phyloP scores from a whole-genome alignment of 1,140 invertebrate species.

The Saxidomus purpurata region DNA sequence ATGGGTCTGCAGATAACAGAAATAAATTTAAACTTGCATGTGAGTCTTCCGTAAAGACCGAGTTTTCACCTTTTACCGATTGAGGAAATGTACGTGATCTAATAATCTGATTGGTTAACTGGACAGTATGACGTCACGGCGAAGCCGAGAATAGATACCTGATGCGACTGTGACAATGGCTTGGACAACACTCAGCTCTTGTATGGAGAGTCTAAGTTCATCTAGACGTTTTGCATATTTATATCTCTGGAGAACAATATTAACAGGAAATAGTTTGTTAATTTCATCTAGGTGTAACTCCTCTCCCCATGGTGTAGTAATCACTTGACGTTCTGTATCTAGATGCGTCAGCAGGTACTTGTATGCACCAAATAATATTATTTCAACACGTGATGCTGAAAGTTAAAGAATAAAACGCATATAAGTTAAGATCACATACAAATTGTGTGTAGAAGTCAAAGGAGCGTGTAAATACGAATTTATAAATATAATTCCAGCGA shows the following conservation, averaged over 20 bases:
- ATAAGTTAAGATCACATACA: too few relatives aligned
- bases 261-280: neutral
- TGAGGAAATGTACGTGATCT: too few relatives aligned
- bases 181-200: neutral
- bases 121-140: too few relatives aligned
- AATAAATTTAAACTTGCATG: too few relatives aligned
- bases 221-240: neutral
- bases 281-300: constrained; percentile 11
- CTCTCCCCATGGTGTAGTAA: constrained; percentile 13
- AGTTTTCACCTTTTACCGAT: too few relatives aligned
- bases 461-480: too few relatives aligned
- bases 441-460: too few relatives aligned
- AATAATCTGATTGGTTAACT: too few relatives aligned
- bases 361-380: neutral
- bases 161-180: neutral
- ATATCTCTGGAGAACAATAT: neutral
- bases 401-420: neutral
- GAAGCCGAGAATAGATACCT: too few relatives aligned
- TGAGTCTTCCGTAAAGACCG: too few relatives aligned
- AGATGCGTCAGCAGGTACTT: neutral
- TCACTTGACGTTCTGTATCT: neutral
- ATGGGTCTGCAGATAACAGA: too few relatives aligned
- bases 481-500: too few relatives aligned
- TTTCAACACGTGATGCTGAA: constrained; percentile 17
- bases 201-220: neutral